Base-by-base conservation (phyloP, 2,888 invertebrate species). In the Byasa hedistus region DNA sequence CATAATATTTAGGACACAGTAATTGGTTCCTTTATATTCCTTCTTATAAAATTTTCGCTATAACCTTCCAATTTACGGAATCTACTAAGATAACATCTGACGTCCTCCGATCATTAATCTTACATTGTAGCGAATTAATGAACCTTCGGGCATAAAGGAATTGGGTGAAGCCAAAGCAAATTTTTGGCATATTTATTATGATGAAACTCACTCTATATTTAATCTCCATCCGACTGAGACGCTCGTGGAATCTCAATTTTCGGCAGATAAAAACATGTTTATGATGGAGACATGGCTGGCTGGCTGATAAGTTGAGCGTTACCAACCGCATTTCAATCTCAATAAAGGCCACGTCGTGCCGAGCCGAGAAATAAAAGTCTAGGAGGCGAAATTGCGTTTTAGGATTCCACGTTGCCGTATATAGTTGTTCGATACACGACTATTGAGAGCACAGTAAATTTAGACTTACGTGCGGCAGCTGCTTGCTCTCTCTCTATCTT, bases 301-400 rank as follows among this genome's bases (percentile, higher is more conserved):
- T 36, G n/a, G 27, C 48, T 12, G 59, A 44, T 48, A 56, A 60
- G 44, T 65, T 60, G 60, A 61, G 23, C 48, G 24, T 65, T 60
- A 27, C 59, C 59, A 48, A 44, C 22, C 27, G 27, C 48, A 48
- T 57, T 65, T 65, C 55, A 56, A 65, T 61, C 65, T 61, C 65
- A 65, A 65, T 65, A 65, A 65, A 65, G 51, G n/a, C 55, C 39
- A 10, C 22, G 36, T 48, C 61, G 51, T 36, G 48, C 24, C 39
- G 64, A 39, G 23, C 57, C 36, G 51, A 61, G 61, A 65, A 61
- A 65, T 65, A 65, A 65, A 65, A 65, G 65, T 56, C 39, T 44
- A n/a, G 10, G 61, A 36, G 51, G 7, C 61, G 65, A 65, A 61
- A 65, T 65, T 61, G 61, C 60, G 61, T 61, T 65, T 61, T 61